These are phyloP conservation scores for Cyprinella venusta DNA, from an alignment of 2,797 vertebrate genomes.

Conservation along the genomic window DNA sequence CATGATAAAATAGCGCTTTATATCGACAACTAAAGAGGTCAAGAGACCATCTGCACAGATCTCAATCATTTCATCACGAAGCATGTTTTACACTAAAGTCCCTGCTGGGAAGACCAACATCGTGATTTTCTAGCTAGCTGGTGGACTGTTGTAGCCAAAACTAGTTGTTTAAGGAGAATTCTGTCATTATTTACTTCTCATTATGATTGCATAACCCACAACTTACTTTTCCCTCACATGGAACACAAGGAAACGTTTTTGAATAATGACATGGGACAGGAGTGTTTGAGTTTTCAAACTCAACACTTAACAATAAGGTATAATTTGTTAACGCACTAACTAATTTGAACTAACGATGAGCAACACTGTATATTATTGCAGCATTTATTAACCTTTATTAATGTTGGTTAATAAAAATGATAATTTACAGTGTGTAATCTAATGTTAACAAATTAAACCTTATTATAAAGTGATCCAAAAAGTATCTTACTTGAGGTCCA, in stretches of 20 bases:
- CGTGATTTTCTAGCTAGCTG: not conserved
- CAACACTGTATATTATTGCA: too few species aligned
- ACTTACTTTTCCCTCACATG: not conserved
- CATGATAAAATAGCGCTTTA: conserved; percentile 11
- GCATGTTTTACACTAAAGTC: not conserved
- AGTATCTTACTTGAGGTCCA: not conserved
- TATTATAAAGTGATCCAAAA: not conserved
- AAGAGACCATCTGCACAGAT: not conserved
- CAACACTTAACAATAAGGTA: too few species aligned
- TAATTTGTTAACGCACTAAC: too few species aligned
- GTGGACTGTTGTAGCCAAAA: not conserved
- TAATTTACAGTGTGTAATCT: too few species aligned
- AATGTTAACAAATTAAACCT: too few species aligned
- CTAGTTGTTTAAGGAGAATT: not conserved
- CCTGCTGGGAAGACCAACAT: not conserved
- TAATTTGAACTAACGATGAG: too few species aligned
- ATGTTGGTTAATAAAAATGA: too few species aligned
- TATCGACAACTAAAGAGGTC: not conserved
- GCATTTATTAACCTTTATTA: too few species aligned
- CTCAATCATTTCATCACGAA: not conserved
- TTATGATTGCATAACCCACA: not conserved
- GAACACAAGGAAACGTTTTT: not conserved
- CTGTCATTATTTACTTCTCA: not conserved
- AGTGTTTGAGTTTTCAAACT: not conserved
- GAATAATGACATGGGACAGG: not conserved